Base-by-base conservation (phyloP, 2,888 invertebrate species). In the Sesamia inferens region DNA sequence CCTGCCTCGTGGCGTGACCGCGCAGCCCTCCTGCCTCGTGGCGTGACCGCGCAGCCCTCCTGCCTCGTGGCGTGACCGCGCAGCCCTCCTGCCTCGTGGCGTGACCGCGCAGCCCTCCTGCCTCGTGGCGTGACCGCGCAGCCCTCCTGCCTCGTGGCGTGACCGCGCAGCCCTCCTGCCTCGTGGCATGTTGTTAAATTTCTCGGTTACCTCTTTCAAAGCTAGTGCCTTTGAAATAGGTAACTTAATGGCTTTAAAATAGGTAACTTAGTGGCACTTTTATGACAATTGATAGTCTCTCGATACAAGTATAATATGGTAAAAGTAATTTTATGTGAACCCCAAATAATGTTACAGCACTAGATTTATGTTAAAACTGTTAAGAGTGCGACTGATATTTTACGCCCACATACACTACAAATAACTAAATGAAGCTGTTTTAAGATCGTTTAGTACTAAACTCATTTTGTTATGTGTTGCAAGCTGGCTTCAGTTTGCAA, bases 1-100 rank as follows among this genome's bases (percentile, higher is more conserved):
- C 95, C 80, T 95, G 96, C 76, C 96, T 97, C 83, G 95, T 96
- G 48, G 92, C 96, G 10, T 97, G 73, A 84, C 95, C 85, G 91
- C 94, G 54, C 94, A 94, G 82, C 31, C 31, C 31, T 92, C 95
- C 80, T 95, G 96, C 76, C 96, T 97, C 83, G 95, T 96, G 47
- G 92, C 96, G 10, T 97, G 73, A 84, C 22, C 61, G 31, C 54
- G 47, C 11, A 6, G 48, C 48, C 5, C 48, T 48, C 6, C 48
- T 39, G 59, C 11, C 31, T 19, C 48, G 0, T 16, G 48, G 48
- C 48, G 14, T 48, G 16, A 48, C 48, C 16, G 48, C 44, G 44
- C 44, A 13, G 44, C 8, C 13, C 44, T 47, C 1, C 1, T 31
- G 44, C 76, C 96, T 47, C 47, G 47, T 47, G 47, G 47, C 47